Percentiles rank a stretch among this genome's conserved stretches.
These are phyloP conservation scores for Sebastes nivosus DNA, from an alignment of 2,797 vertebrate species.

Conservation along the genomic window DNA sequence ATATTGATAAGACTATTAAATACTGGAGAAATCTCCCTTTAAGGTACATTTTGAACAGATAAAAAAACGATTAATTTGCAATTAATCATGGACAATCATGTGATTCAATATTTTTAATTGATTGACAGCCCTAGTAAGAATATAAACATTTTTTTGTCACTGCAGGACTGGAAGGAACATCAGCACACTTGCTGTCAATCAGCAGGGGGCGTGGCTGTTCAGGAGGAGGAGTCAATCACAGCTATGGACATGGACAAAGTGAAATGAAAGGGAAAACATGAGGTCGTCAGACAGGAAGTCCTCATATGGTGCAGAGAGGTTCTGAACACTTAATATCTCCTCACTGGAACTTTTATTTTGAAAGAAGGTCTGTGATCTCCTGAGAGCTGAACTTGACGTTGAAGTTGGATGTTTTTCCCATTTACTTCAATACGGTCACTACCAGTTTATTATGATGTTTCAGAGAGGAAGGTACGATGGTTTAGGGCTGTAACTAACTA, in stretches of 20 bases:
- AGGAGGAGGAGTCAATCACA: slow-evolving; percentile 87
- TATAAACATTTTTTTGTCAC: background rate
- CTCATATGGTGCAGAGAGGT: background rate
- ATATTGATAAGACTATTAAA: no score
- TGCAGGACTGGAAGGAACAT: slow-evolving; percentile 98
- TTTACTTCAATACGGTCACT: no score
- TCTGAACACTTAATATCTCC: background rate
- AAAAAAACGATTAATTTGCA: no score
- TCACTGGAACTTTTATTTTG: background rate
- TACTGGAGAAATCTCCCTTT: no score
- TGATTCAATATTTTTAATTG: no score
- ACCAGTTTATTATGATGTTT: background rate
- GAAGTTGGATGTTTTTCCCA: background rate
- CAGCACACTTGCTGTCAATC: slow-evolving; percentile 93
- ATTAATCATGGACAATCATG: no score
- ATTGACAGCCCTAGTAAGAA: background rate
- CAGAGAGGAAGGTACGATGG: no score
- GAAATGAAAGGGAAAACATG: slow-evolving; percentile 56
- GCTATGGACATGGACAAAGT: slow-evolving; percentile 90
- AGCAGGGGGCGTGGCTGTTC: slow-evolving; percentile 77
- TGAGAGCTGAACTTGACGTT: background rate
- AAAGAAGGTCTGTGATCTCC: background rate
- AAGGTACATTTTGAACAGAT: no score
- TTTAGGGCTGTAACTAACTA: background rate
- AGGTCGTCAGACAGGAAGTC: slow-evolving; percentile 1